Conservation (phyloP, 2,888 invertebrate genomes). For the Himalopsyche kuldschensis region DNA sequence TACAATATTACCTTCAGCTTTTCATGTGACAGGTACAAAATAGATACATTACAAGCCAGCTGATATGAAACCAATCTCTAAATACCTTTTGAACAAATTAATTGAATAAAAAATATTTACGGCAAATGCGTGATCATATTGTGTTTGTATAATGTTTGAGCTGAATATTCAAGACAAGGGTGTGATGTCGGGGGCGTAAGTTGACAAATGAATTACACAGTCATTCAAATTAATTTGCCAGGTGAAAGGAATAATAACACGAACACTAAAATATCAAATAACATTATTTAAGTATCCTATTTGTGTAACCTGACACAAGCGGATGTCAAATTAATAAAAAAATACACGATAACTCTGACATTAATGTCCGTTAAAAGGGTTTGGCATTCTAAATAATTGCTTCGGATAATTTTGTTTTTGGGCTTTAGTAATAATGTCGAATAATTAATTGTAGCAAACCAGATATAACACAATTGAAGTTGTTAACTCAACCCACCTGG, state of each 20-base stretch:
- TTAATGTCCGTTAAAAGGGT: neutral
- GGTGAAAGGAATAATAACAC: neutral
- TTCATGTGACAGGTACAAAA: neutral
- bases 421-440: neutral
- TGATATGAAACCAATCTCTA: neutral
- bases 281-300: neutral
- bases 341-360: neutral
- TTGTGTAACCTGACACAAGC: neutral
- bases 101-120: neutral
- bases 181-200: neutral
- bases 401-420: neutral
- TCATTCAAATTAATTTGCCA: neutral
- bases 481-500: neutral
- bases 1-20: too few species aligned
- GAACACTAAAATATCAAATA: neutral
- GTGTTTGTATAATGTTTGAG: neutral
- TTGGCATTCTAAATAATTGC: neutral
- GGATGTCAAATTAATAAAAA: neutral
- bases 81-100: neutral
- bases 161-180: neutral
- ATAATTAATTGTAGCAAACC: neutral
- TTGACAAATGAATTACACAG: neutral
- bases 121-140: neutral
- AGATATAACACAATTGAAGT: neutral
- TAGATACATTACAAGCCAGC: neutral